These are phyloP conservation scores for pig (Sus scrofa) DNA, from an alignment of 2,113 vertebrate species.

Conservation along the genomic window DNA sequence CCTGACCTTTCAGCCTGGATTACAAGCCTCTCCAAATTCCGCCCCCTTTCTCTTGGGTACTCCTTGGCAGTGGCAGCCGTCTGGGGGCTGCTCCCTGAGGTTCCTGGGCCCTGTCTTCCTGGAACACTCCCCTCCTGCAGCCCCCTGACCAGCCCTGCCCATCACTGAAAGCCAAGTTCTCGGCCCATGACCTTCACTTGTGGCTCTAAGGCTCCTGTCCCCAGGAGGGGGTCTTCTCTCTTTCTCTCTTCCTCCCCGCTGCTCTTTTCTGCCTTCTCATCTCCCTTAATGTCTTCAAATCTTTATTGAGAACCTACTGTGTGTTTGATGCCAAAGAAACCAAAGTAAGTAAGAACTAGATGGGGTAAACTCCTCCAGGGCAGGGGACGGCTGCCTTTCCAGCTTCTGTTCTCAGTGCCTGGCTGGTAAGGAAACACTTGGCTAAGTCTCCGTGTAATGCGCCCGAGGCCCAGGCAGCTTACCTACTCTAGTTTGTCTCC, in stretches of 20 bases:
- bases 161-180: neutral
- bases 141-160: too few species aligned
- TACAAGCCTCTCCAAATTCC: neutral
- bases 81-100: neutral
- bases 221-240: neutral
- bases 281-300: neutral
- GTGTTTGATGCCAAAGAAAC: neutral
- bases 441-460: neutral
- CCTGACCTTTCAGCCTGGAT: neutral
- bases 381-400: neutral
- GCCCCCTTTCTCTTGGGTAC: neutral
- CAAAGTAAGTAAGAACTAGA: neutral
- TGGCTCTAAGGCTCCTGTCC: neutral
- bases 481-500: neutral
- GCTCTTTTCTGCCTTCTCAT: neutral
- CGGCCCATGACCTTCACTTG: neutral
- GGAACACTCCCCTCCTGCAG: neutral
- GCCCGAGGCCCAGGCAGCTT: neutral
- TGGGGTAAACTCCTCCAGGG: neutral
- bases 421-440: rapidly evolving
- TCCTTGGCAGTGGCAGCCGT: too few species aligned
- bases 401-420: too few species aligned
- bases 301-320: neutral
- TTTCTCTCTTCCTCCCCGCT: neutral
- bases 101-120: neutral